Percentiles rank a stretch among this genome's conserved stretches.
Evolutionary conservation across 2,888 invertebrate genomes (phyloP).

Genomic region (Drosophila prolongata): DNA sequence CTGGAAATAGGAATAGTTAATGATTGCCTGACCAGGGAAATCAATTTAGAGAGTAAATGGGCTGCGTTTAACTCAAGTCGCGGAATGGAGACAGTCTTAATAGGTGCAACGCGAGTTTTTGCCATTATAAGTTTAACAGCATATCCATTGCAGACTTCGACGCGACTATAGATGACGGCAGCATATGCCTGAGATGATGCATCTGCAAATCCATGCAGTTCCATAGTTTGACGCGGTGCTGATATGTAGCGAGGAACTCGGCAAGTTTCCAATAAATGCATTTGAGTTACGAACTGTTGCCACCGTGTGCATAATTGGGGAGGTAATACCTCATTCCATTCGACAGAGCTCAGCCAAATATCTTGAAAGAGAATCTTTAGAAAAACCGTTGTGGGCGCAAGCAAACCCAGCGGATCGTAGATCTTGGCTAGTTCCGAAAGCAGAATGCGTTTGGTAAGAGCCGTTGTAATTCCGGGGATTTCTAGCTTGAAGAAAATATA

Average conservation of each 20-base stretch:
- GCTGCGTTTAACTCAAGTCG: neutral
- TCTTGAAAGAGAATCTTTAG: no score
- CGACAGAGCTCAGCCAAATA: neutral
- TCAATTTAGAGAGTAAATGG: neutral
- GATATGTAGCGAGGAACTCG: no score
- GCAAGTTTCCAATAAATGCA: neutral
- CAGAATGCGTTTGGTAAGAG: no score
- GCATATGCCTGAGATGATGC: no score
- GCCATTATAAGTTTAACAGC: no score
- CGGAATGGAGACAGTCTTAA: neutral
- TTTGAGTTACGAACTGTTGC: neutral
- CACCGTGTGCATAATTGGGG: neutral
- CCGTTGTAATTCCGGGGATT: neutral
- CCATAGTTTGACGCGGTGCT: no score
- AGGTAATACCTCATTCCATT: neutral
- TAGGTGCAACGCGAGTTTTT: neutral
- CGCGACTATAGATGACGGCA: no score
- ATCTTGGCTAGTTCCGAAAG: neutral
- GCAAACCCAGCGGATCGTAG: constrained; percentile 1
- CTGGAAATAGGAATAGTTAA: neutral
- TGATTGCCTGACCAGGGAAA: neutral
- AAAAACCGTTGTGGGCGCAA: neutral
- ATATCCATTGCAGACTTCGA: no score
- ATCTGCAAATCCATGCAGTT: no score
- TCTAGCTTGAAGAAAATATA: no score